Evolutionary conservation across 2,888 invertebrate species (phyloP).

Genomic region (Noctua janthina): DNA sequence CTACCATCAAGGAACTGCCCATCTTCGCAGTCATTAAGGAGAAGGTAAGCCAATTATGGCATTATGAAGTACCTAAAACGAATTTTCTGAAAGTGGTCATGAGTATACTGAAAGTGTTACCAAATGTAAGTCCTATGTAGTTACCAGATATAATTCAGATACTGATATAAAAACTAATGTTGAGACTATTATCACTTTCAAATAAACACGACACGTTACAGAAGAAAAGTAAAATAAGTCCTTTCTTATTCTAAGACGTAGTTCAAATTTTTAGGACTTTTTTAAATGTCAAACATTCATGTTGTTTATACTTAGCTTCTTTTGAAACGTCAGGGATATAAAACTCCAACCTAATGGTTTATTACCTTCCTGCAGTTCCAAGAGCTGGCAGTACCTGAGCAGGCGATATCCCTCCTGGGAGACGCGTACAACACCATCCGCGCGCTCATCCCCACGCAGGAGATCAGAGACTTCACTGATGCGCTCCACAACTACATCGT

Average conservation of each 20-base stretch:
- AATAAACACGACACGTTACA: neutral
- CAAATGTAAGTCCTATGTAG: neutral
- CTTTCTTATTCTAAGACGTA: neutral
- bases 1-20: conserved; percentile 85
- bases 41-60: conserved; percentile 73
- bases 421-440: conserved; percentile 90
- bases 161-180: neutral
- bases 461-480: conserved; percentile 91
- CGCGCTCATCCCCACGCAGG: conserved; percentile 91
- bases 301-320: neutral
- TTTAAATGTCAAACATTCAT: neutral
- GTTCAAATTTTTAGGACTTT: neutral
- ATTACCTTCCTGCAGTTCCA: conserved; percentile 72
- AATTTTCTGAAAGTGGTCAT: neutral
- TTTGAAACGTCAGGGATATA: neutral
- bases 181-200: neutral
- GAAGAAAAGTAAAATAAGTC: neutral
- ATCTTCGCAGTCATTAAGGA: conserved; percentile 80
- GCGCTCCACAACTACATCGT: conserved; percentile 91
- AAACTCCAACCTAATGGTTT: neutral
- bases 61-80: neutral
- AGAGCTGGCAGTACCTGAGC: conserved; percentile 90
- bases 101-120: neutral
- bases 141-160: neutral
- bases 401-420: conserved; percentile 87